Evolutionary conservation across 2,888 invertebrate genomes (phyloP).

Genomic region (Lasioglossum malachurum): DNA sequence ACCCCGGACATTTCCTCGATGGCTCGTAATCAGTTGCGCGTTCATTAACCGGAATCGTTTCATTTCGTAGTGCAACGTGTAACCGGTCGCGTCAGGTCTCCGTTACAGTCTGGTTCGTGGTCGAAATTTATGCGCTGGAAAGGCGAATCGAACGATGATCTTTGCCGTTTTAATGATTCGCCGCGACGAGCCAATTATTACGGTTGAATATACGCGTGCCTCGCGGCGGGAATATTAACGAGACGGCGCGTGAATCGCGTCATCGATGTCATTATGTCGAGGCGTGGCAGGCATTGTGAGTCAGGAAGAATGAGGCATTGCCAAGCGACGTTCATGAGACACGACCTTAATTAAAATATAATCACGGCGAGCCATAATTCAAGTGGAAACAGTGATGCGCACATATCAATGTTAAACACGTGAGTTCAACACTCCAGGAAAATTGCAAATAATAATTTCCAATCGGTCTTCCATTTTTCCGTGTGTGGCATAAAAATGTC

Average conservation of each 20-base stretch:
- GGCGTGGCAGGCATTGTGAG: constrained; percentile 16
- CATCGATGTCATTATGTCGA: constrained; percentile 22
- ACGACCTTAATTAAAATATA: constrained; percentile 39
- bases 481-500: not conserved
- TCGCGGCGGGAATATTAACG: not conserved
- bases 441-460: not conserved
- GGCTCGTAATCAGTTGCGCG: not conserved
- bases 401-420: constrained; percentile 1
- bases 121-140: constrained; percentile 1
- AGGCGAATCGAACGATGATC: constrained; percentile 10
- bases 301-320: constrained; percentile 42
- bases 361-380: constrained; percentile 31
- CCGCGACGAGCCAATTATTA: not conserved
- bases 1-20: not conserved
- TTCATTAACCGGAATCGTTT: constrained; percentile 18
- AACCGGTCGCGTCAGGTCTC: not conserved
- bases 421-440: not conserved
- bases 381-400: constrained; percentile 8
- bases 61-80: not conserved
- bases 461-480: not conserved
- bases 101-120: not conserved
- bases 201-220: not conserved
- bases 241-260: constrained; percentile 7
- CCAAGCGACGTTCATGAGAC: constrained; percentile 44
- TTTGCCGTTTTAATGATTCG: constrained; percentile 11